Evolutionary conservation across 1,140 invertebrate genomes (phyloP), one percentile per base, ranked within the genome.

Genomic region (Rhagoletis zephyria): DNA sequence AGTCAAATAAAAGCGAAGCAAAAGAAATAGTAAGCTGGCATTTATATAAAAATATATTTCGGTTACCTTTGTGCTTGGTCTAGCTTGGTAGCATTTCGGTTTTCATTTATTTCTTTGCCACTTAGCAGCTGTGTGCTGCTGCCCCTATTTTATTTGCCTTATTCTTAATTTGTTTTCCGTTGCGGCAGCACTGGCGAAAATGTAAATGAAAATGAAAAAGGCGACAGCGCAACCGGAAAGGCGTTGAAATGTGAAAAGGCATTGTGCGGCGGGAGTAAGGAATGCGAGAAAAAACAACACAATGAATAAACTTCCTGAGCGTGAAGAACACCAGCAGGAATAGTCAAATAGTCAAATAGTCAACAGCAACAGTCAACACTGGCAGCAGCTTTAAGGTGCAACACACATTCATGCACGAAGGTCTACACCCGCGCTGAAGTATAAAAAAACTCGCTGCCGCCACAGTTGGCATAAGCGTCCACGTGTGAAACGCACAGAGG

Each of bases 131-230:
- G 60, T 61, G 19, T 63, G 30, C 16, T 30, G 14, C 60, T 63
- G 30, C 16, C 60, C 42, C 60, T 63, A 61, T 85, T 85, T 85
- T 85, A 63, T 85, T 85, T 85, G 40, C 51, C 63, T 85, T 85
- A 85, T 85, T 85, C 60, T 85, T 85, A 85, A 42, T 85, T 61
- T 61, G 45, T 61, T 45, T 85, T 85, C 85, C 85, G 56, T 61
- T 63, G 60, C 59, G 30, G 14, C 56, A 85, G 85, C 59, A 16
- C 2, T 48, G 60, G 60, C 19, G 59, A 63, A 85, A 45, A 85
- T 56, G 30, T 63, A 63, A 85, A 85, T 61, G n/a, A 60, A 63
- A 63, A 85, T 12, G 85, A 45, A 6, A 14, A 85, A 61, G 12
- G 51, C 56, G 30, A 60, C 48, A 81, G 74, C 7, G 14, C 67